Evolutionary conservation across 2,797 vertebrate species (phyloP).

Genomic region (Xenops minutus): DNA sequence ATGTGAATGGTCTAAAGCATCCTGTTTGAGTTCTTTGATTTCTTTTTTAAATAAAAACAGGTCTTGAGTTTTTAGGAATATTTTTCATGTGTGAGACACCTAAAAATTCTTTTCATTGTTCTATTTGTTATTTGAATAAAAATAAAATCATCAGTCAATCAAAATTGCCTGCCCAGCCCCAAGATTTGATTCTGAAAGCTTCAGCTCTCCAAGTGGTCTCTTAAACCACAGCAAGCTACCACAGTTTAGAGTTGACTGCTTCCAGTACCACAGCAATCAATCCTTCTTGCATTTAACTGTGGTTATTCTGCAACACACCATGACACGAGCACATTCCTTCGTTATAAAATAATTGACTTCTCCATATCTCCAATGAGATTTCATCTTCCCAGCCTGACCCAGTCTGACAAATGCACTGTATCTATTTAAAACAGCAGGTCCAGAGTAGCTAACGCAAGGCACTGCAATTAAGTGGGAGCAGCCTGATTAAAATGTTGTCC

Average conservation of each 20-base stretch:
- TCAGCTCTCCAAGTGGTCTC: neutral
- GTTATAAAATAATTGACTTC: constrained; percentile 28
- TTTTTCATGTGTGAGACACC: neutral
- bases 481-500: constrained; percentile 65
- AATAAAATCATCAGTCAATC: neutral
- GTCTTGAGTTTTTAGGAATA: neutral
- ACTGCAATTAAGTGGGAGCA: constrained; percentile 62
- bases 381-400: constrained; percentile 32
- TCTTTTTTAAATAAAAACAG: neutral
- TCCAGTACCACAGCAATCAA: neutral
- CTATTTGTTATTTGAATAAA: neutral
- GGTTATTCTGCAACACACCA: neutral
- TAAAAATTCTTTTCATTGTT: neutral
- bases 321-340: constrained; percentile 20
- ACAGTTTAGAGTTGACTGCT: neutral
- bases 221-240: constrained; percentile 9
- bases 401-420: constrained; percentile 18
- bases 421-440: constrained; percentile 47
- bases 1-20: neutral
- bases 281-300: neutral
- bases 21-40: neutral
- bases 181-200: neutral
- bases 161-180: neutral
- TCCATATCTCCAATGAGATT: constrained; percentile 3
- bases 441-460: neutral